Percentiles rank a stretch among this genome's conserved stretches.
phyloP scores from a whole-genome alignment of 2,113 vertebrate species.

The Psilopogon haemacephalus region DNA sequence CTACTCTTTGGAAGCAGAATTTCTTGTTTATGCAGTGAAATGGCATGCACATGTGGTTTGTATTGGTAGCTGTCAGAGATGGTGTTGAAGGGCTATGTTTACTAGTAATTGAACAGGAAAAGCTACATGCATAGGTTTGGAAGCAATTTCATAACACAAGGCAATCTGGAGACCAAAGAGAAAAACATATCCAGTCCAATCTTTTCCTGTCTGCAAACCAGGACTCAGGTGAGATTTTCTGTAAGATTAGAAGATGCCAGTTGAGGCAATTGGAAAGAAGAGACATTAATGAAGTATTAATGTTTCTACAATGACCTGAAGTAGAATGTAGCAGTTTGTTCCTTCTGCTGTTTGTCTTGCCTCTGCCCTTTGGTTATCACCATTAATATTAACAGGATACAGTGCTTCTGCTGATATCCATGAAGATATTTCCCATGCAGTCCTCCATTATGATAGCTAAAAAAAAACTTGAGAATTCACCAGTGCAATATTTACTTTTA shows the following conservation, averaged over 20 bases:
- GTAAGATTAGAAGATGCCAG: background rate
- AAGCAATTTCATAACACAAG: background rate
- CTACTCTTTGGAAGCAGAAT: background rate
- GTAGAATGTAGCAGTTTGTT: background rate
- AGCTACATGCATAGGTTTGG: background rate
- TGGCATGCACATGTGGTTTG: background rate
- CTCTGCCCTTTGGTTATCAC: conserved; percentile 7
- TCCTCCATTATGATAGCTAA: background rate
- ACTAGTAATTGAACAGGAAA: background rate
- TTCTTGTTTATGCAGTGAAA: background rate
- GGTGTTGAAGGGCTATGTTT: background rate
- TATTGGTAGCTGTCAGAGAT: background rate
- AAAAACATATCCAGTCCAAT: background rate
- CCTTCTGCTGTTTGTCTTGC: background rate
- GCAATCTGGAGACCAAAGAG: background rate
- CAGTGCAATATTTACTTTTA: conserved; percentile 24
- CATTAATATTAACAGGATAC: conserved; percentile 66
- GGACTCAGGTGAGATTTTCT: background rate
- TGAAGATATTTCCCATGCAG: conserved; percentile 24
- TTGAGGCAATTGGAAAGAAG: background rate
- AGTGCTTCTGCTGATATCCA: conserved; percentile 50
- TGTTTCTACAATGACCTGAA: background rate
- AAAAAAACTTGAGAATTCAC: conserved; percentile 12
- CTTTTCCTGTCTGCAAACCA: background rate
- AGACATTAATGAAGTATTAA: background rate